Evolutionary conservation across 2,113 vertebrate species (phyloP).

Genomic region (Plestiodon gilberti): DNA sequence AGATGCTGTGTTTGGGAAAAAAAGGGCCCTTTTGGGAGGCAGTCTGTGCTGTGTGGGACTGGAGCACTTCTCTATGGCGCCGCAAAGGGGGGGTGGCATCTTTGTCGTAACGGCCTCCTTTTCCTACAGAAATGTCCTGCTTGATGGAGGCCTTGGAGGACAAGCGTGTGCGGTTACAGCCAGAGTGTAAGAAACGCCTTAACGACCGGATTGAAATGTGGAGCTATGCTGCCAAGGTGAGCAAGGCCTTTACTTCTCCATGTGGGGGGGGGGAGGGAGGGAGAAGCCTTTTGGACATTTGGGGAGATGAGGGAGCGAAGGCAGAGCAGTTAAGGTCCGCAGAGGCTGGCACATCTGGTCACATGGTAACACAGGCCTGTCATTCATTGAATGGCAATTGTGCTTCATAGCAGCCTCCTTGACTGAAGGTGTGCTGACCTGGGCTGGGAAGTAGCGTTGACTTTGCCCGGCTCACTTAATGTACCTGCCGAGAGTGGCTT

Average conservation of each 20-base stretch:
- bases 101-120: conserved; percentile 1
- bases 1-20: background rate
- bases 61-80: background rate
- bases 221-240: conserved; percentile 97
- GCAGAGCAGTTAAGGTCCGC: too few relatives aligned
- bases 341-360: too few relatives aligned
- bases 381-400: too few relatives aligned
- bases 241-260: background rate
- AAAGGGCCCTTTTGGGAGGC: background rate
- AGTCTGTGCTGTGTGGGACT: background rate
- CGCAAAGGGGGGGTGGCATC: background rate
- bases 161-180: conserved; percentile 94
- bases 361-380: too few relatives aligned
- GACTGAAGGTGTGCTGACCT: too few relatives aligned
- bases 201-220: conserved; percentile 99
- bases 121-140: conserved; percentile 93
- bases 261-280: too few relatives aligned
- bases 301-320: too few relatives aligned
- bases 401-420: too few relatives aligned
- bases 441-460: too few relatives aligned
- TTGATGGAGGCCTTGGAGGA: conserved; percentile 96
- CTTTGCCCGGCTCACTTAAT: too few relatives aligned
- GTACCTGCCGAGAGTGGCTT: too few relatives aligned
- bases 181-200: conserved; percentile 97
- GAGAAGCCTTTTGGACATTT: too few relatives aligned